Evolutionary conservation across 2,797 vertebrate genomes (phyloP).

Genomic region (Betta splendens): DNA sequence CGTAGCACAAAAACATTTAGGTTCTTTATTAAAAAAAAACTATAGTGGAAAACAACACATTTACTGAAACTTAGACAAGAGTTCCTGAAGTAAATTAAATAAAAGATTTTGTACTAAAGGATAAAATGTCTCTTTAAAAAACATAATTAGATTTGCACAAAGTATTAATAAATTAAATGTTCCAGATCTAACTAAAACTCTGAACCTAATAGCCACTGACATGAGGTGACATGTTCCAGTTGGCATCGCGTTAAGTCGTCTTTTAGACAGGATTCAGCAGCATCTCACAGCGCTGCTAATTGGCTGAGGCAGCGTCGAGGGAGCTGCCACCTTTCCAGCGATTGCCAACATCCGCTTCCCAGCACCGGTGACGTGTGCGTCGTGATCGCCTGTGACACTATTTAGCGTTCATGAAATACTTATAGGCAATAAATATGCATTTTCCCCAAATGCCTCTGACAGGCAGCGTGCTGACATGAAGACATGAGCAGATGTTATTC

Average conservation of each 20-base stretch:
- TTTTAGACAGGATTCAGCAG: slow-evolving; percentile 41
- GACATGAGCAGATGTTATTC: slow-evolving; percentile 79
- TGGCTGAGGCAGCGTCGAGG: slow-evolving; percentile 65
- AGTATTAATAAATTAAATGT: background rate
- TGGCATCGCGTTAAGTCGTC: slow-evolving; percentile 43
- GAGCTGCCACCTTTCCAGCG: slow-evolving; percentile 64
- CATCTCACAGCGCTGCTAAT: slow-evolving; percentile 60
- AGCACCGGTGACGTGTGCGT: slow-evolving; percentile 57
- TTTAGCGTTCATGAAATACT: slow-evolving; percentile 82
- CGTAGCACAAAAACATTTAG: background rate
- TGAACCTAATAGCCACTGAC: slow-evolving; percentile 40
- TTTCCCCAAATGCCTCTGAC: slow-evolving; percentile 65
- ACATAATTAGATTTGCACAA: slow-evolving; percentile 9
- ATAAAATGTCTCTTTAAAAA: background rate
- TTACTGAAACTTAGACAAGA: too few species aligned
- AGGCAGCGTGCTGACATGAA: slow-evolving; percentile 51
- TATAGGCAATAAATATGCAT: slow-evolving; percentile 80
- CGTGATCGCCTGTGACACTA: slow-evolving; percentile 70
- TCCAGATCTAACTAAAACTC: background rate
- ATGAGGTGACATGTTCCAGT: slow-evolving; percentile 56
- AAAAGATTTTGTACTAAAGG: too few species aligned
- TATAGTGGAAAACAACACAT: background rate
- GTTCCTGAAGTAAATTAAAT: too few species aligned
- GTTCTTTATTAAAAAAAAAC: background rate
- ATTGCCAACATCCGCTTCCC: slow-evolving; percentile 74